Base-by-base conservation (phyloP, 2,113 vertebrate species). In the Ptilorrhoa leucosticta region DNA sequence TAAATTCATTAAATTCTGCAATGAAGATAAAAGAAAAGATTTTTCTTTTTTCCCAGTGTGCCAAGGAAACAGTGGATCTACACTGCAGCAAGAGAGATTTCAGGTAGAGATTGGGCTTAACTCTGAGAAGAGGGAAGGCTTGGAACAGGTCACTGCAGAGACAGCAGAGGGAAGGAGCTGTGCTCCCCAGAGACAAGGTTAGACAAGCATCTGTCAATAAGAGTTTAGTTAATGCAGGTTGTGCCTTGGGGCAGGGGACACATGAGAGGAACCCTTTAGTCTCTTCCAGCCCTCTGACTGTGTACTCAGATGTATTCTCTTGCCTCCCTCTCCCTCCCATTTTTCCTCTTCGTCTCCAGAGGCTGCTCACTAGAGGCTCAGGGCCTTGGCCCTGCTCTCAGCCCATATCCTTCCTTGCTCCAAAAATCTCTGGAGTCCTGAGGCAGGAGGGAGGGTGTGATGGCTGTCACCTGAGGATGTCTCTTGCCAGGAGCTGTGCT, bases 251-350 rank as follows among this genome's bases (percentile, higher is more conserved):
- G 40, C 45, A 87, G 16, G 24, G 21, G 13, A 70, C 10, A 30
- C 13, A 14, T 3, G 9, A 80, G 19, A 92, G 20, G 54, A 65
- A 1, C 8, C 40, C 8, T 16, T 70, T 22, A 48, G 42, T 24
- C n/a, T 78, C 40, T 78, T 66, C 50, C 50, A 90, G 26, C 18
- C 24, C 21, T 83, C 33, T 64, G 53, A 45, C 13, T 54, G 13
- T 54, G 10, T 11, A 33, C 30, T 87, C 0, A 1, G 40, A 27
- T 0, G 0, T 18, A 51, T 56, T 66, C 12, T 4, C 15, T 78
- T 70, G 24, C 7, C 10, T 48, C 8, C 4, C 3, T 64, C 4
- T 11, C 13, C 3, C 4, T 84, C 42, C 6, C 15, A 15, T 85
- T 57, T 58, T 40, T 13, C 11, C 45, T 63, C 19, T 83, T 53